Base-by-base conservation (phyloP, 2,888 invertebrate genomes). In the Euplexia lucipara region DNA sequence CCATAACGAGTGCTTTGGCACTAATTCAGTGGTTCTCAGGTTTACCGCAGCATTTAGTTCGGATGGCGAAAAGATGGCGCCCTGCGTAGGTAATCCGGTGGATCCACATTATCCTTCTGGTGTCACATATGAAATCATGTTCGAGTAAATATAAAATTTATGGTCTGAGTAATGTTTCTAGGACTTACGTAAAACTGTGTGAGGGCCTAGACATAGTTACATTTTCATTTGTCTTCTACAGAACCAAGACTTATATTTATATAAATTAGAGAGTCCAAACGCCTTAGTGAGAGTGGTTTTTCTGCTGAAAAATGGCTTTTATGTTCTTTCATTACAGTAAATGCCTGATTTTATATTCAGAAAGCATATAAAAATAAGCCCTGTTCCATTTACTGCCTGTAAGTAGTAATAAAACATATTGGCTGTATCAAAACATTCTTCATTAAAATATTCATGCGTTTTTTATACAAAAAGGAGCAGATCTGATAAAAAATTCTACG, bases 71-170 rank as follows among this genome's bases (percentile, higher is more conserved):
- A 77, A 54, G 45, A 66, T 67, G 54, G 52, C 52, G 54, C 42
- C 47, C 64, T 41, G 49, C 47, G 60, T 79, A n/a, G n/a, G n/a
- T n/a, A 79, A 81, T 82, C 69, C 63, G 65, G 54, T 20, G 70
- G 71, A 61, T 62, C 37, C 20, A 37, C 45, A 53, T n/a, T 41
- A 26, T 69, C 48, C 12, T 41, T 39, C 45, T 54, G 63, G 64
- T 64, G 45, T 52, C 37, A 26, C 7, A 35, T 34, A 45, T 49
- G 37, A 60, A 42, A 60, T 51, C 47, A 58, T 51, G 32, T 58
- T 60, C 47, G 52, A 37, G 37, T 22, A 8, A 35, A 32, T 22
- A 8, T 30, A 26, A 16, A 7, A 63, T 60, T 66, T 62, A 42
- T 37, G 48, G 3, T 51, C 45, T 39, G 35, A 47, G 4, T 7